A percentile compares a stretch with the other conserved stretches of the same genome.
Evolutionary conservation across 53 echinoderm and acorn worm genomes (phyloP).

Genomic region (Echinarachnius parma): DNA sequence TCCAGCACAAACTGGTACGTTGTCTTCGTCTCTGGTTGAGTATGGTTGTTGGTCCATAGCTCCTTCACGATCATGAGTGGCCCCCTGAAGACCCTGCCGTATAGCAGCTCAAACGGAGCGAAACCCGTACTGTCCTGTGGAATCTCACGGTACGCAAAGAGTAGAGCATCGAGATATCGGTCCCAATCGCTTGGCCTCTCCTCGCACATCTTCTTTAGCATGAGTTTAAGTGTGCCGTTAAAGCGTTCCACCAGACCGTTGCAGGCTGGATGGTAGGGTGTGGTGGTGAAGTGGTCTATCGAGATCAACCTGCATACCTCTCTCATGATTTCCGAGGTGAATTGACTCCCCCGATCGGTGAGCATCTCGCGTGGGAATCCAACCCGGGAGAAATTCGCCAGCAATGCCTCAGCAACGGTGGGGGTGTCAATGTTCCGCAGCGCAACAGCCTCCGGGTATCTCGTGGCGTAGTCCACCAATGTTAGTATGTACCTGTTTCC

Average conservation of each 20-base stretch:
- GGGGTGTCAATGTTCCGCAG: constrained; percentile 30
- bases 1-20: constrained; percentile 66
- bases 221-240: too few relatives aligned
- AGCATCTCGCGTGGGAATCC: constrained; percentile 19
- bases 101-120: constrained; percentile 64
- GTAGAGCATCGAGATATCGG: constrained; percentile 48
- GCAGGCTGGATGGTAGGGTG: constrained; percentile 35
- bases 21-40: constrained; percentile 49
- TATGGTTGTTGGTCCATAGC: constrained; percentile 39
- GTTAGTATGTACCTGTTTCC: constrained; percentile 24
- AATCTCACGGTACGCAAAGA: constrained; percentile 68
- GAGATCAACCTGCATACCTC: too few relatives aligned
- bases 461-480: constrained; percentile 29
- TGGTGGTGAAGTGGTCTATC: constrained; percentile 21
- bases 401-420: constrained; percentile 42
- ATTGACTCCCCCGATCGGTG: constrained; percentile 38
- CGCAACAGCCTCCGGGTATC: constrained; percentile 42
- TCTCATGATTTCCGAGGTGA: too few relatives aligned
- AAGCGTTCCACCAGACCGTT: constrained; percentile 49
- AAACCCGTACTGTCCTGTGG: constrained; percentile 57
- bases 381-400: constrained; percentile 20
- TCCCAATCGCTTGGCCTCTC: constrained; percentile 72
- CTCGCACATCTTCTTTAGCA: constrained; percentile 38
- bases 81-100: constrained; percentile 61
- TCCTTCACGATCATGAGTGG: constrained; percentile 59